Conservation (phyloP, 2,113 vertebrate genomes). For the Pygoscelis antarcticus region DNA sequence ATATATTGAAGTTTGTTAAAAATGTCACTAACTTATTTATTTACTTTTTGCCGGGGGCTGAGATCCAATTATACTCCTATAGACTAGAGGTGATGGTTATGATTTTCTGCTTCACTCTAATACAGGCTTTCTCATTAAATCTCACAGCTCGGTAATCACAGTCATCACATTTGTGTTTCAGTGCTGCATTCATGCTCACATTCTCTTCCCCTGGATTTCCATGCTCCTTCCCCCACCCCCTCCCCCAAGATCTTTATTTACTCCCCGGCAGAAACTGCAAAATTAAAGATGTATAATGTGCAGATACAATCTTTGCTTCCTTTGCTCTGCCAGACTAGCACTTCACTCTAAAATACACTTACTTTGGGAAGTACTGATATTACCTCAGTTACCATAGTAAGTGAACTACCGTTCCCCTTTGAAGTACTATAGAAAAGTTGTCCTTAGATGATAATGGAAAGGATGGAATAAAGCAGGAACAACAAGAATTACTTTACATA, state of each 20-base stretch:
- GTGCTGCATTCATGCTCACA: background rate
- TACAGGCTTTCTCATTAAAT: conserved; percentile 61
- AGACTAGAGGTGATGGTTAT: conserved; percentile 58
- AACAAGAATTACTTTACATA: conserved; percentile 77
- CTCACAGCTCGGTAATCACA: conserved; percentile 51
- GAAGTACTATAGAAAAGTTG: conserved; percentile 60
- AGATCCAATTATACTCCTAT: conserved; percentile 53
- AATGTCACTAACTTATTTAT: conserved; percentile 60
- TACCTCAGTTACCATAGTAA: conserved; percentile 17
- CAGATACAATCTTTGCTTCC: conserved; percentile 59
- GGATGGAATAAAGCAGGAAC: conserved; percentile 55
- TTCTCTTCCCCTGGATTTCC: conserved; percentile 32
- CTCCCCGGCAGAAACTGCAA: conserved; percentile 54
- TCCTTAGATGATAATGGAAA: conserved; percentile 54
- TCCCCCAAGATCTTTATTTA: conserved; percentile 63
- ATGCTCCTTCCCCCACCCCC: background rate
- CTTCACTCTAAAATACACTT: conserved; percentile 7
- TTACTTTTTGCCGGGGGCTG: conserved; percentile 46
- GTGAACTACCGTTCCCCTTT: conserved; percentile 15
- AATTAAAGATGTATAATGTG: conserved; percentile 65
- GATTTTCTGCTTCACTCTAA: conserved; percentile 63
- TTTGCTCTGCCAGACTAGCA: conserved; percentile 25
- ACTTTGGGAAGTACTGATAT: conserved; percentile 34
- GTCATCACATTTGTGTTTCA: conserved; percentile 43
- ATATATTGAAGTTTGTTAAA: conserved; percentile 65